Conservation (phyloP, 1,140 invertebrate genomes). For the Mya arenaria region DNA sequence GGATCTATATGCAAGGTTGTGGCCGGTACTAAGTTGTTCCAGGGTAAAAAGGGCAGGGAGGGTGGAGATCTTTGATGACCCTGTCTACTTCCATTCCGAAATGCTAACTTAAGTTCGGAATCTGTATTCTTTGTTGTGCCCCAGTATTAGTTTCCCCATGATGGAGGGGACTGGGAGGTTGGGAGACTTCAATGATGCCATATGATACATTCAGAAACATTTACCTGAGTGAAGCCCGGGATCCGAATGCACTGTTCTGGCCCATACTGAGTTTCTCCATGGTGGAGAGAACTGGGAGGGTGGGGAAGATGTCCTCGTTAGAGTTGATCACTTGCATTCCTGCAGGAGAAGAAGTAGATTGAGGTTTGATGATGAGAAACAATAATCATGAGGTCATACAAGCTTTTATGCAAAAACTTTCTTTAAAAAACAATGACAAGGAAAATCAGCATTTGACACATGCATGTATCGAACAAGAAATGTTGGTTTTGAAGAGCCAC, state of each 20-base stretch:
- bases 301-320: slow-evolving; percentile 42
- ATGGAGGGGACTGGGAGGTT: too few species aligned
- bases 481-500: neutral
- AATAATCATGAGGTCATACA: neutral
- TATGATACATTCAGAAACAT: too few species aligned
- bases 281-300: slow-evolving; percentile 36
- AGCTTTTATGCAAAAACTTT: neutral
- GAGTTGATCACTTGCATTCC: slow-evolving; percentile 48
- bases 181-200: too few species aligned
- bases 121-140: too few species aligned
- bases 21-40: too few species aligned
- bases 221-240: slow-evolving; percentile 50
- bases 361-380: neutral
- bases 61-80: too few species aligned
- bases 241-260: slow-evolving; percentile 34
- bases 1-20: too few species aligned
- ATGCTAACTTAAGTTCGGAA: too few species aligned
- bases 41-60: too few species aligned
- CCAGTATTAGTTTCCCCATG: too few species aligned
- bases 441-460: neutral
- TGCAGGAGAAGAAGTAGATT: slow-evolving; percentile 1
- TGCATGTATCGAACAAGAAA: neutral
- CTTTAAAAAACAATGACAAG: neutral
- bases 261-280: slow-evolving; percentile 53
- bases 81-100: too few species aligned